Base-by-base conservation (phyloP, 2,113 vertebrate species). In the Gymnobelideus leadbeateri region DNA sequence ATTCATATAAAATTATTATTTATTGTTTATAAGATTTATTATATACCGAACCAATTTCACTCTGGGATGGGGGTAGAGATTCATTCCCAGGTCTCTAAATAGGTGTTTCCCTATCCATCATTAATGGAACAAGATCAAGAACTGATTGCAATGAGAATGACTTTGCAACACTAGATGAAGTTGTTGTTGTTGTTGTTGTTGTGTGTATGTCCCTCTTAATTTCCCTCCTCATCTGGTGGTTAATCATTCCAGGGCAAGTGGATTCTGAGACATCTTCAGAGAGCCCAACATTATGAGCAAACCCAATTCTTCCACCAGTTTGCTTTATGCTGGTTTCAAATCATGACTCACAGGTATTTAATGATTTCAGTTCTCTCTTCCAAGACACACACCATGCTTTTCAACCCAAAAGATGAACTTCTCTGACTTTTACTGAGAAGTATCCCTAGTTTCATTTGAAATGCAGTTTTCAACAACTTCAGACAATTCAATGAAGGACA, bases 391-490 rank as follows among this genome's bases (percentile, higher is more conserved):
- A n/a, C n/a, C 90, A 43, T 92, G 47, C 54, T 43, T 94, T 95
- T 91, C 57, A 92, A 57, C 93, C 84, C 43, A 26, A 31, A 93
- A 90, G 55, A 93, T 31, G 37, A 14, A 28, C 43, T 12, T 55
- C 51, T 91, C 9, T 3, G 61, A 90, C 92, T 25, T 90, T 95
- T n/a, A 1, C 8, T 91, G 92, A 94, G 77, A 97, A 9, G n/a
- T 77, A 49, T 3, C 93, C 96, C 14, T 92, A 95, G 96, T 93
- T 91, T 95, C 6, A 91, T 11, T 91, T 68, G 31, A 55, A 92
- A 51, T 46, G 2, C 2, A 92, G 26, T 37, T 90, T 95, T 55
- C 7, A 50, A 26, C 54, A 61, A 25, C 61, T 54, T 93, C 46
- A 89, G 92, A 52, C 16, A 91, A 3, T 28, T 89, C n/a, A 77